Evolutionary conservation across 2,888 invertebrate genomes (phyloP).

Genomic region (Rhyacophila evoluta): DNA sequence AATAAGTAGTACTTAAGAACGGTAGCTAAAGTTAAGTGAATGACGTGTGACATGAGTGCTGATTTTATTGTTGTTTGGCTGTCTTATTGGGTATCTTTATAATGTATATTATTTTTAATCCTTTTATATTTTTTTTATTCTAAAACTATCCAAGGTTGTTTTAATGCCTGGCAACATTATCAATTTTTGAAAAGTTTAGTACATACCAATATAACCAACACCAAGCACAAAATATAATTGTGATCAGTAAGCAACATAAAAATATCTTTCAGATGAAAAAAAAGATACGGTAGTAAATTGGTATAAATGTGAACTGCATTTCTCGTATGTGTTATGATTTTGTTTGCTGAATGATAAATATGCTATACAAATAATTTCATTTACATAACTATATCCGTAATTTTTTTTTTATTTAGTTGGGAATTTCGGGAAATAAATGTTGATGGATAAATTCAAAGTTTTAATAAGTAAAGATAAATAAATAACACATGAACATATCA

Average conservation of each 20-base stretch:
- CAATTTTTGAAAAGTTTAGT: background rate
- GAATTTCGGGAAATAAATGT: background rate
- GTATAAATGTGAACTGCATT: background rate
- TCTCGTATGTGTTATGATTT: background rate
- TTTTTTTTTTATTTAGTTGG: background rate
- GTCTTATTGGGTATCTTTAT: background rate
- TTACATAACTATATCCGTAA: background rate
- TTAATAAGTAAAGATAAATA: background rate
- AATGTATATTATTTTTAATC: background rate
- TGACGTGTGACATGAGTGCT: background rate
- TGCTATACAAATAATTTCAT: background rate
- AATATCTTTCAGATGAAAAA: too few species aligned
- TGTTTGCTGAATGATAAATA: background rate
- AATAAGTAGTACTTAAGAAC: background rate
- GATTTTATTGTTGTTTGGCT: background rate
- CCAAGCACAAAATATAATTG: too few species aligned
- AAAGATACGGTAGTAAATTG: background rate
- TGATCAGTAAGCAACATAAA: too few species aligned
- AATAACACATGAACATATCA: slow-evolving; percentile 1
- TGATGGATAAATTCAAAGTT: background rate
- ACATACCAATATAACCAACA: background rate
- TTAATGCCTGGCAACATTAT: background rate
- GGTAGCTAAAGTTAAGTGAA: background rate
- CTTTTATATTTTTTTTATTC: background rate
- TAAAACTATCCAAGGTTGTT: background rate